phyloP scores from a whole-genome alignment of 2,113 vertebrate genomes.

The Dunckerocampus dactyliophorus region DNA sequence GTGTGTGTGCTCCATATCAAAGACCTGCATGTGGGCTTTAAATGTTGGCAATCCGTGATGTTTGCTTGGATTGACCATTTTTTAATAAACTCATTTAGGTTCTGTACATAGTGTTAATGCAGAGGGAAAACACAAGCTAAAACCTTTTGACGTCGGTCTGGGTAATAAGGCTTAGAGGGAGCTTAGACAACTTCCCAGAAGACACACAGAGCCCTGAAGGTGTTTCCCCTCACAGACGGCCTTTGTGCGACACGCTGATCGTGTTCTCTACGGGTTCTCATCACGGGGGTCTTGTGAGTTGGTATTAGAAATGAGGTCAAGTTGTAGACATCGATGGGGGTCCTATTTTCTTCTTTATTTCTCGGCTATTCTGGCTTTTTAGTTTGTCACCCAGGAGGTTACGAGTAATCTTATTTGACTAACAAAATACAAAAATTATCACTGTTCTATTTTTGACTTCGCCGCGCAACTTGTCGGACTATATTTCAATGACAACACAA shows the following conservation, averaged over 20 bases:
- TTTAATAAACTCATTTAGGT: conserved; percentile 64
- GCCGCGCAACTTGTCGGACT: no score
- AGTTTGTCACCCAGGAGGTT: neutral
- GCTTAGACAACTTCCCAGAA: conserved; percentile 59
- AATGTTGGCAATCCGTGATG: conserved; percentile 47
- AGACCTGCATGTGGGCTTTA: conserved; percentile 29
- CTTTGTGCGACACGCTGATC: conserved; percentile 43
- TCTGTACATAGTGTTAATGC: conserved; percentile 54
- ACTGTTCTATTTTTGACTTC: no score
- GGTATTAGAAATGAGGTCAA: conserved; percentile 5
- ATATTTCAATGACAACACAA: no score
- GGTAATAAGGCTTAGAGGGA: conserved; percentile 54
- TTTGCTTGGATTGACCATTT: conserved; percentile 61
- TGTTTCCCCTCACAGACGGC: conserved; percentile 37
- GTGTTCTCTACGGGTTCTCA: conserved; percentile 11
- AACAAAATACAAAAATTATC: no score
- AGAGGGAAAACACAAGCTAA: conserved; percentile 51
- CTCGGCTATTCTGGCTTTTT: neutral
- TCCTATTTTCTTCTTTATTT: neutral
- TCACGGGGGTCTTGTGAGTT: neutral
- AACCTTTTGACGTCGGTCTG: conserved; percentile 58
- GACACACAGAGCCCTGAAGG: conserved; percentile 46
- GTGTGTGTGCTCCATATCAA: conserved; percentile 59
- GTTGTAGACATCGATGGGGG: conserved; percentile 20
- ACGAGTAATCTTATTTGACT: no score